Percentiles rank a stretch among this genome's conserved stretches.
These are phyloP conservation scores for Pelobates fuscus DNA, from an alignment of 2,113 vertebrate genomes.

Conservation along the genomic window DNA sequence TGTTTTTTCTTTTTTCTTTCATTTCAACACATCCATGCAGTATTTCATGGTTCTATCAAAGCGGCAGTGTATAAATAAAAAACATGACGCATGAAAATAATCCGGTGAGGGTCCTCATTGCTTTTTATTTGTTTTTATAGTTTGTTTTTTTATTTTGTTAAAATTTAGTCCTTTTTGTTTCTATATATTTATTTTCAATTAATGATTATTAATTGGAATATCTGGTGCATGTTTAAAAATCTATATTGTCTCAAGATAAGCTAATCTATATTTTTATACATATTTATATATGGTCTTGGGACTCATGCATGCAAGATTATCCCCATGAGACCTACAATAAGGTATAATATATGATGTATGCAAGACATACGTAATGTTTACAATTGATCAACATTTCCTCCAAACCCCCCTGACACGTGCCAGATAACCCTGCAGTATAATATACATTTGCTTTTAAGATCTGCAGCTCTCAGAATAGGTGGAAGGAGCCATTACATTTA, in stretches of 20 bases:
- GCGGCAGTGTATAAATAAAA: conserved; percentile 78
- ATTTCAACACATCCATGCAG: conserved; percentile 85
- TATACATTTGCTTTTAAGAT: conserved; percentile 74
- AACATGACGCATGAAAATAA: conserved; percentile 85
- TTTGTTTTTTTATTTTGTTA: conserved; percentile 58
- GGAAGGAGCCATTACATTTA: conserved; percentile 92
- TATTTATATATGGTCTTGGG: conserved; percentile 68
- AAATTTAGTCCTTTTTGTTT: conserved; percentile 43
- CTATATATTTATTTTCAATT: not conserved
- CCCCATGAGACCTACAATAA: conserved; percentile 71
- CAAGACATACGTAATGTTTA: conserved; percentile 62
- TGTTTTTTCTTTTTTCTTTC: conserved; percentile 79
- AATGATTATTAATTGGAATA: conserved; percentile 71
- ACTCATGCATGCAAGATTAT: conserved; percentile 82
- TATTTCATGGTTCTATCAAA: conserved; percentile 87
- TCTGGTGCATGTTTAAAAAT: conserved; percentile 79
- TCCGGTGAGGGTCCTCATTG: conserved; percentile 86
- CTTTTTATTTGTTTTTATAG: conserved; percentile 75
- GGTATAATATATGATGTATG: conserved; percentile 57
- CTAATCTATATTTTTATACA: conserved; percentile 55
- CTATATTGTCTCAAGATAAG: conserved; percentile 55
- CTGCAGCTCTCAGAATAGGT: conserved; percentile 85
- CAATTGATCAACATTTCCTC: conserved; percentile 71
- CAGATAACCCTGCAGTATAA: conserved; percentile 80
- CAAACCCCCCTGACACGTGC: conserved; percentile 68